Evolutionary conservation across 2,888 invertebrate species (phyloP).

Genomic region (Panzeria rudis): DNA sequence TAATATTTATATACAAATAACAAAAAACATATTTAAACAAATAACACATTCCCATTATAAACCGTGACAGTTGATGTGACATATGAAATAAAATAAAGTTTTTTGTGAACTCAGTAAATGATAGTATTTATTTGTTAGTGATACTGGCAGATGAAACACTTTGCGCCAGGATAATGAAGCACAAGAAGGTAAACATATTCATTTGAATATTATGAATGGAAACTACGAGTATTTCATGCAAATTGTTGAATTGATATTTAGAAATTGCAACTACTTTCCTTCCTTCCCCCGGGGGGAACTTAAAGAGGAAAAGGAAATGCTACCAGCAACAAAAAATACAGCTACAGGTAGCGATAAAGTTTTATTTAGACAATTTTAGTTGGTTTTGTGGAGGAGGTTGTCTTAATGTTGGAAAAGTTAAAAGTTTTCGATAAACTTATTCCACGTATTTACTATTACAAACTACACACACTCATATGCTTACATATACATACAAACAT

Average conservation of each 20-base stretch:
- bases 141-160: constrained; percentile 54
- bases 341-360: constrained; percentile 63
- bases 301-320: constrained; percentile 26
- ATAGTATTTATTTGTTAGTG: constrained; percentile 70
- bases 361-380: constrained; percentile 23
- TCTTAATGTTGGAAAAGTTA: constrained; percentile 31
- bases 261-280: constrained; percentile 24
- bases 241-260: constrained; percentile 10
- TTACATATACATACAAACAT: neutral
- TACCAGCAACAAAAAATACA: constrained; percentile 27
- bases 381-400: constrained; percentile 12
- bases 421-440: constrained; percentile 60
- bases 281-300: neutral
- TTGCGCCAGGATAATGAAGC: constrained; percentile 12
- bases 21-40: constrained; percentile 54
- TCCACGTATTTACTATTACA: constrained; percentile 32
- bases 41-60: neutral
- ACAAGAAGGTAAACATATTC: constrained; percentile 33
- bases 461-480: neutral
- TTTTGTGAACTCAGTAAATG: constrained; percentile 52
- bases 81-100: constrained; percentile 58
- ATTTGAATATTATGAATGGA: constrained; percentile 17
- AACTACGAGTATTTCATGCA: constrained; percentile 25
- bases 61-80: constrained; percentile 65
- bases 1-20: neutral